Evolutionary conservation across 2,113 vertebrate genomes (phyloP).

Genomic region (Erpornis zantholeuca): DNA sequence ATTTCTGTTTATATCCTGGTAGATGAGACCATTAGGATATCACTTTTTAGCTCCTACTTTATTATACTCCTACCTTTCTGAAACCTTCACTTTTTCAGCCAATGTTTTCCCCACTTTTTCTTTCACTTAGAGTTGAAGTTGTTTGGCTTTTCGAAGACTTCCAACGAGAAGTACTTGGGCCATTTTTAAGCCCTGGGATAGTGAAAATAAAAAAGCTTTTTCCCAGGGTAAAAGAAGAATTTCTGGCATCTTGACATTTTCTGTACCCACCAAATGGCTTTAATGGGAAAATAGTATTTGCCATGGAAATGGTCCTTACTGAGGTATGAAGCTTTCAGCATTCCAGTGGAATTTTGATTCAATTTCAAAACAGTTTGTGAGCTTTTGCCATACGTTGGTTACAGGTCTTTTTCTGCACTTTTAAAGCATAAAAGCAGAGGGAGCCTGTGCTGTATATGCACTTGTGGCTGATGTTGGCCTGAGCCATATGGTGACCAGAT

Average conservation of each 20-base stretch:
- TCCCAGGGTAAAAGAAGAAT: constrained; percentile 41
- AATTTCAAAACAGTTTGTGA: neutral
- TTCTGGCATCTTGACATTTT: constrained; percentile 41
- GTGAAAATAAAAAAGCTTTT: constrained; percentile 35
- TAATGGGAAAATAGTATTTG: constrained; percentile 21
- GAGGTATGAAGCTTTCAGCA: constrained; percentile 2
- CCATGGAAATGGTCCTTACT: neutral
- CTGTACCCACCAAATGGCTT: constrained; percentile 1
- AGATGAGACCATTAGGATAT: neutral
- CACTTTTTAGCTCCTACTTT: neutral
- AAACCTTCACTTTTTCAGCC: neutral
- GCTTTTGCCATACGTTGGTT: neutral
- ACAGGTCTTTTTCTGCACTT: neutral
- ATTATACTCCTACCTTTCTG: neutral
- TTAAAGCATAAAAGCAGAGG: neutral
- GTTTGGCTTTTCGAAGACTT: neutral
- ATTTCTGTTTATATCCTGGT: neutral
- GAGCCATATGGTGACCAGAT: constrained; percentile 1
- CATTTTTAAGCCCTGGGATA: constrained; percentile 1
- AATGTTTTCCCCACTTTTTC: neutral
- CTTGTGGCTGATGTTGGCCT: neutral
- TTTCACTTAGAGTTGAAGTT: neutral
- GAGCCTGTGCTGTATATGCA: neutral
- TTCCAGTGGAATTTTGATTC: constrained; percentile 35
- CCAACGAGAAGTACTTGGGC: neutral